A percentile compares a stretch with the other conserved stretches of the same genome.
Evolutionary conservation across 2,113 vertebrate genomes (phyloP).

Genomic region (Labeo rohita): DNA sequence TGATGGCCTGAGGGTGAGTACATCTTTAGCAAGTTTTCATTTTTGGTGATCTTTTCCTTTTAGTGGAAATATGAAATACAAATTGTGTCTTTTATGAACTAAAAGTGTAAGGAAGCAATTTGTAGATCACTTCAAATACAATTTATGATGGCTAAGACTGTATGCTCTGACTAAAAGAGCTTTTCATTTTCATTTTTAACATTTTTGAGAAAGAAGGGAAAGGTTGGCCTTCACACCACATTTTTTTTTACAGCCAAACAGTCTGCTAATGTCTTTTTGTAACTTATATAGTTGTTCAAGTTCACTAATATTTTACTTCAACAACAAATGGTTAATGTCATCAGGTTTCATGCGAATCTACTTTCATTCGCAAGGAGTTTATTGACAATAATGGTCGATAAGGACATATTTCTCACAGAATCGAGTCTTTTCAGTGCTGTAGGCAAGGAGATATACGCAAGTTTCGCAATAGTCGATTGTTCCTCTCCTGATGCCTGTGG

Average conservation of each 20-base stretch:
- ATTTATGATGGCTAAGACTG: background rate
- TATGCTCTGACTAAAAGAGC: background rate
- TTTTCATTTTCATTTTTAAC: background rate
- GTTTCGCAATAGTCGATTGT: background rate
- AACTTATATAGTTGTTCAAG: background rate
- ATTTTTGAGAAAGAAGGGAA: background rate
- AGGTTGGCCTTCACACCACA: background rate
- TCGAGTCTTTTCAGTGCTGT: background rate
- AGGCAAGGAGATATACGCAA: background rate
- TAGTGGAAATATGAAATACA: background rate
- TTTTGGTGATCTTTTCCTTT: no score
- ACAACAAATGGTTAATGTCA: background rate
- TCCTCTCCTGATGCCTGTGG: background rate
- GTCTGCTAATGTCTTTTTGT: background rate
- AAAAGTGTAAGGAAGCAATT: background rate
- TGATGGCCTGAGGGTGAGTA: no score
- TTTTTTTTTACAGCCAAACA: background rate
- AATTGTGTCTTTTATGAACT: background rate
- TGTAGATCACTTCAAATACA: background rate
- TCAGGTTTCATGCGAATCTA: background rate
- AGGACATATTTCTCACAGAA: background rate
- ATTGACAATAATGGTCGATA: slow-evolving; percentile 13
- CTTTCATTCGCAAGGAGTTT: background rate
- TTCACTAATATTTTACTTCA: background rate
- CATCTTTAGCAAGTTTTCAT: no score